Evolutionary conservation across 2,113 vertebrate genomes (phyloP).

Genomic region (Platichthys stellatus): DNA sequence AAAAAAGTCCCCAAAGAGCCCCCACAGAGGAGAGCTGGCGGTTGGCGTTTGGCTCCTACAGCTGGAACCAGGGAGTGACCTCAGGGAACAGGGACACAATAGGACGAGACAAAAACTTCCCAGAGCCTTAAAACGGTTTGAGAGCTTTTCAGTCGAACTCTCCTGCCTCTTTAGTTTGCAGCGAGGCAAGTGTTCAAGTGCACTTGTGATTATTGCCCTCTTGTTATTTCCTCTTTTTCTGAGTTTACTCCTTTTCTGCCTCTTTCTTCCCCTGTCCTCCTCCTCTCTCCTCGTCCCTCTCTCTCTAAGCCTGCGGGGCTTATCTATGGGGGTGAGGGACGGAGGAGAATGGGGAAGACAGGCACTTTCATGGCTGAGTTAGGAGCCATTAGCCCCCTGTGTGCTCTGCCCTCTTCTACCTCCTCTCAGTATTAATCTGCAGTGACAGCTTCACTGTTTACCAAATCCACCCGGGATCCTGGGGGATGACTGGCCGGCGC

Average conservation of each 20-base stretch:
- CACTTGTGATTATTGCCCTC: slow-evolving; percentile 46
- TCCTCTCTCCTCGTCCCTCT: background rate
- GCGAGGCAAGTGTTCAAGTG: slow-evolving; percentile 34
- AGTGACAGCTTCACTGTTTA: slow-evolving; percentile 86
- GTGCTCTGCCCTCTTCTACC: slow-evolving; percentile 64
- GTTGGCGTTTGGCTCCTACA: slow-evolving; percentile 36
- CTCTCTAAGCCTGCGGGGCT: slow-evolving; percentile 49
- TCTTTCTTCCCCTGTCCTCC: slow-evolving; percentile 5
- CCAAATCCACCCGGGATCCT: slow-evolving; percentile 83
- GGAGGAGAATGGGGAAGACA: slow-evolving; percentile 75
- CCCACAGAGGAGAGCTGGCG: slow-evolving; percentile 47
- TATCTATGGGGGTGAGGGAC: slow-evolving; percentile 65
- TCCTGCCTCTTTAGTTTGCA: slow-evolving; percentile 26
- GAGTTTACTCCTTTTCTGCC: slow-evolving; percentile 32
- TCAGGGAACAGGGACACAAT: slow-evolving; percentile 13
- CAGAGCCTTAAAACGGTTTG: slow-evolving; percentile 16
- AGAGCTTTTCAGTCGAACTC: slow-evolving; percentile 18
- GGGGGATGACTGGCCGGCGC: slow-evolving; percentile 79
- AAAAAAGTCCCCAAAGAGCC: slow-evolving; percentile 67
- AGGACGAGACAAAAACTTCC: slow-evolving; percentile 19
- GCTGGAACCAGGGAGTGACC: slow-evolving; percentile 55
- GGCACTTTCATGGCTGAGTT: slow-evolving; percentile 78
- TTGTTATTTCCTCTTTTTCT: slow-evolving; percentile 38
- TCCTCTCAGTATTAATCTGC: slow-evolving; percentile 84
- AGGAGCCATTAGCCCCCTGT: slow-evolving; percentile 77